A percentile compares a stretch with the other conserved stretches of the same genome.
phyloP scores from a whole-genome alignment of 2,113 vertebrate genomes.

The Clarias gariepinus region DNA sequence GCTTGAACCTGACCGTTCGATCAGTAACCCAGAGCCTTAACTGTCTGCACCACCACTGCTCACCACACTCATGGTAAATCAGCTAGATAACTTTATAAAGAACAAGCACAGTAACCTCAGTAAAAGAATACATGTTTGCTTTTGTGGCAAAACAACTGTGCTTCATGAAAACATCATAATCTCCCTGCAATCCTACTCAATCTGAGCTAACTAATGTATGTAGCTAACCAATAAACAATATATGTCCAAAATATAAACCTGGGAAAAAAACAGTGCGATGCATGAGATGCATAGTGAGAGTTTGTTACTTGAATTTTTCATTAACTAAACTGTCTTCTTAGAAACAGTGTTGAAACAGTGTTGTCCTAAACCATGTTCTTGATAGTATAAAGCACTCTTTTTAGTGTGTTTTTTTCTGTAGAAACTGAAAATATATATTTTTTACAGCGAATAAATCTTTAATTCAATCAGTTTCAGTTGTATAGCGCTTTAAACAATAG shows the following conservation, averaged over 20 bases:
- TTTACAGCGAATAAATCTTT: neutral
- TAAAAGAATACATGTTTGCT: too few species aligned
- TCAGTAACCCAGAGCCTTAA: too few species aligned
- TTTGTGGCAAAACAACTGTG: too few species aligned
- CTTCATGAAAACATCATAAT: neutral
- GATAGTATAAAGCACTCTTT: neutral
- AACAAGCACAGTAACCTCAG: too few species aligned
- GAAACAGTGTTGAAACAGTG: neutral
- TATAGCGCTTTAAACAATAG: too few species aligned
- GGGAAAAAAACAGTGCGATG: neutral
- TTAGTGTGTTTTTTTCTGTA: neutral
- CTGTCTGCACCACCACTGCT: too few species aligned
- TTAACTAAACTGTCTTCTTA: neutral
- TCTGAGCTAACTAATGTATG: neutral
- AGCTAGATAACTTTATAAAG: too few species aligned
- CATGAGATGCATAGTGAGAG: neutral
- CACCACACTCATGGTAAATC: too few species aligned
- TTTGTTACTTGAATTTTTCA: neutral
- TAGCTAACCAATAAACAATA: neutral
- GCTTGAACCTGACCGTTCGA: too few species aligned
- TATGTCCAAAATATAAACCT: neutral
- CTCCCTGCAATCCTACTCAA: neutral
- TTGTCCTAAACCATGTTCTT: conserved; percentile 1
- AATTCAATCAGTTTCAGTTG: too few species aligned
- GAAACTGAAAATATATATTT: conserved; percentile 3